Evolutionary conservation across 2,888 invertebrate species (phyloP), one percentile per base, ranked within the genome.

Genomic region (Sinohyriopsis cumingii): DNA sequence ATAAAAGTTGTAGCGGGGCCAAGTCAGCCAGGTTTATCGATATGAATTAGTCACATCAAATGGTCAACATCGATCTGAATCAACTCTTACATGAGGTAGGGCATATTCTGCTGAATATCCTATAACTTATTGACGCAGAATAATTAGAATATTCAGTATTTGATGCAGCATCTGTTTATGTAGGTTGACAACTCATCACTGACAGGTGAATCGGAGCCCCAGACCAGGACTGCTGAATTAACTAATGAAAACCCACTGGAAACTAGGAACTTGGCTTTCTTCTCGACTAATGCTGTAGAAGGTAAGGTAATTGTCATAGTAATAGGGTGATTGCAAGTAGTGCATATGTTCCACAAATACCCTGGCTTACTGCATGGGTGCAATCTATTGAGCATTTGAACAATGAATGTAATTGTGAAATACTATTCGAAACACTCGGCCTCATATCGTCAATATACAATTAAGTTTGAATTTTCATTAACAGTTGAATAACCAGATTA

Each of bases 251-350:
- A 94, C 89, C 93, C 94, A 2, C 86, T 95, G 59, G 95, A 95
- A 88, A 94, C 95, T 0, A 93, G 92, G 83, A 96, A 96, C 85
- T 91, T 96, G 87, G 94, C 93, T 0, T 95, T 95, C 88, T 95
- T 94, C 88, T 93, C 95, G 18, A 95, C 95, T 45, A 94, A 94
- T 76, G 94, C 95, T 55, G 93, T 94, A 0, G 95, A 95, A 89
- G 95, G 95, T 88, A 74, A 59, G 61, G 59, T 19, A 54, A 24
- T 6, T 55, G 22, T 59, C 19, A 22, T 22, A 19, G 19, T 12
- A 53, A 45, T 5, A n/a, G 5, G 18, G 7, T 6, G 9, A 6
- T 60, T 28, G 2, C 28, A 25, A 22, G 15, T 45, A 3, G 15
- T 45, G 45, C 15, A 45, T 0, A 60, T 19, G 28, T 60, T 22